A percentile compares a stretch with the other conserved stretches of the same genome.
Evolutionary conservation across 2,888 invertebrate species (phyloP).

Genomic region (Macaria liturata): DNA sequence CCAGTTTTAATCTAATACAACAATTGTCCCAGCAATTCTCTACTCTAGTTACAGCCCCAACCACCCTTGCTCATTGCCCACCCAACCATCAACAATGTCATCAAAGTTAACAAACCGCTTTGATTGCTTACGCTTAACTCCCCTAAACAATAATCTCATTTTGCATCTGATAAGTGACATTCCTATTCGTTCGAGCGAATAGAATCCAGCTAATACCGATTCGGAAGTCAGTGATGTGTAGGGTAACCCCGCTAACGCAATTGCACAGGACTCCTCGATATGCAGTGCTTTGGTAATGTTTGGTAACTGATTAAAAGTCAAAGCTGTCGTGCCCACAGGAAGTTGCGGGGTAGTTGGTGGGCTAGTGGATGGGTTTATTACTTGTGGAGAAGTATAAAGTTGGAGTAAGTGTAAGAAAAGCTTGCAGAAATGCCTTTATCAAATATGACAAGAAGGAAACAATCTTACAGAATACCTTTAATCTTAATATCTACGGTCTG

Average conservation of each 20-base stretch:
- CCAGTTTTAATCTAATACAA: neutral
- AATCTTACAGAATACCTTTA: too few relatives aligned
- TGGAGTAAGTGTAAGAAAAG: too few relatives aligned
- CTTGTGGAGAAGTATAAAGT: too few relatives aligned
- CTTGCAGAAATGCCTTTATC: too few relatives aligned
- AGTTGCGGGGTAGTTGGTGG: constrained; percentile 11
- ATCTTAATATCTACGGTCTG: too few relatives aligned
- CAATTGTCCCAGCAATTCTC: constrained; percentile 2
- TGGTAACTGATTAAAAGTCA: constrained; percentile 80
- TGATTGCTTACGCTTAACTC: constrained; percentile 28
- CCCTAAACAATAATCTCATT: constrained; percentile 33
- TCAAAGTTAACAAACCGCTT: constrained; percentile 28
- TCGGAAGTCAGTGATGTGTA: constrained; percentile 52
- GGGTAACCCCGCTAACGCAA: constrained; percentile 67
- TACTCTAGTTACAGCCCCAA: neutral
- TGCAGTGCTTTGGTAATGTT: constrained; percentile 69
- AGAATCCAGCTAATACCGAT: constrained; percentile 55
- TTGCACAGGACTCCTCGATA: constrained; percentile 78
- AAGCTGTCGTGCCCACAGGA: constrained; percentile 67
- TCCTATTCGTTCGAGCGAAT: constrained; percentile 55
- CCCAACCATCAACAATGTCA: constrained; percentile 22
- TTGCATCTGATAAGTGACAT: constrained; percentile 61
- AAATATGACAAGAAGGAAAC: too few relatives aligned
- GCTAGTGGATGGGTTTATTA: constrained; percentile 3
- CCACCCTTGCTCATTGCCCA: neutral